Conservation (phyloP, 2,888 invertebrate genomes). For the Tachina lurida region DNA sequence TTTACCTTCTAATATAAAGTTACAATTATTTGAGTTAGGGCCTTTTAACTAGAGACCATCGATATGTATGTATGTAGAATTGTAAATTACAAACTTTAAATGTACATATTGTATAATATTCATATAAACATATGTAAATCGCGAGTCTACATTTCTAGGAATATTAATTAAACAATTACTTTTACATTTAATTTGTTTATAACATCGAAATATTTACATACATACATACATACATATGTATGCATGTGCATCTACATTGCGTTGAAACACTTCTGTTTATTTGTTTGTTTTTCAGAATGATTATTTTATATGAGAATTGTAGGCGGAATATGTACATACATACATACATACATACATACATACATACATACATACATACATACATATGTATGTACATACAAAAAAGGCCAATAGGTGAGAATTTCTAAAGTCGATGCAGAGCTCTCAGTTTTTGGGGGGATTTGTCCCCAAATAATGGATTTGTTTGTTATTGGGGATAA, state of each 20-base stretch:
- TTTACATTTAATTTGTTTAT: slow-evolving; percentile 37
- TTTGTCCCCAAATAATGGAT: no score
- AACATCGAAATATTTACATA: background rate
- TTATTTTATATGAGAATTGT: slow-evolving; percentile 33
- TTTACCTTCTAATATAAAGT: no score
- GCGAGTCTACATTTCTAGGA: slow-evolving; percentile 26
- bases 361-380: background rate
- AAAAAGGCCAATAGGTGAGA: background rate
- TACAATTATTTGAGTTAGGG: no score
- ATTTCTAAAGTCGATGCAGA: background rate
- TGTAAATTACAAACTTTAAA: background rate
- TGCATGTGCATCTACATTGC: background rate
- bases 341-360: no score
- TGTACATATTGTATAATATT: slow-evolving; percentile 4
- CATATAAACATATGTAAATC: slow-evolving; percentile 27
- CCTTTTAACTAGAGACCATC: no score
- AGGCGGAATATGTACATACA: slow-evolving; percentile 16
- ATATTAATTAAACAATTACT: slow-evolving; percentile 47
- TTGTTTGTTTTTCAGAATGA: background rate
- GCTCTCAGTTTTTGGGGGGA: background rate
- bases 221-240: background rate
- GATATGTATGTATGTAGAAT: slow-evolving; percentile 14
- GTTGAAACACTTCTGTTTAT: background rate
- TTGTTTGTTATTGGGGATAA: no score
- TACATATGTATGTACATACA: background rate